Base-by-base conservation (phyloP, 2,888 invertebrate species). In the Caenorhabditis sp. region DNA sequence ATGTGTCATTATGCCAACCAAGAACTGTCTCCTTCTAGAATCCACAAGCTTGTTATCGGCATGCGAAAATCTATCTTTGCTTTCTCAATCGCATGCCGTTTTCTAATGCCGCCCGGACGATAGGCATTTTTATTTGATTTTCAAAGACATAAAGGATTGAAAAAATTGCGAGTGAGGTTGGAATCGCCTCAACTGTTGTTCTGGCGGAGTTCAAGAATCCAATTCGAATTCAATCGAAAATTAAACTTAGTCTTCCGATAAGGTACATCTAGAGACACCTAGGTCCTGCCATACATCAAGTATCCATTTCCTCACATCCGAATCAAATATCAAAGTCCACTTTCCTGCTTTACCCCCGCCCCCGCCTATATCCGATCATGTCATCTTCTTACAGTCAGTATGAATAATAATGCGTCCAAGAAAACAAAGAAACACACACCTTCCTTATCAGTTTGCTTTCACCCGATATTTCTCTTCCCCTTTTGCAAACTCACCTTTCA, bases 1-100 rank as follows among this genome's bases (percentile, higher is more conserved):
- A 47, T 64, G 28, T 47, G 63, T 26, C 63, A 64, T 64, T 64
- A 26, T 64, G 63, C 63, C 63, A 64, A n/a, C 63, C 63, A 63
- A 61, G 12, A 58, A 58, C 41, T 22, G 10, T 26, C 24, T 26
- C 26, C 26, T 38, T 38, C 38, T 38, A 38, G 38, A 38, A 38
- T 19, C 47, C 35, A 38, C 47, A 64, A 64, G 63, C 63, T 64
- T 64, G 63, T 64, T 64, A 64, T 64, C 63, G 41, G 2, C 10
- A 54, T 54, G 26, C 26, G 26, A 22, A 2, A 22, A 63, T 41
- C 61, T 28, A n/a, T n/a, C n/a, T n/a, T n/a, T n/a, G n/a, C n/a
- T n/a, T n/a, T n/a, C n/a, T n/a, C n/a, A n/a, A n/a, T 22, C 19
- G 19, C 12, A 44, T 44, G 44, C 12, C 38, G 38, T 49, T 49